Evolutionary conservation across 2,797 vertebrate genomes (phyloP), one percentile per base, ranked within the genome.

Genomic region (Tympanoctomys barrerae): DNA sequence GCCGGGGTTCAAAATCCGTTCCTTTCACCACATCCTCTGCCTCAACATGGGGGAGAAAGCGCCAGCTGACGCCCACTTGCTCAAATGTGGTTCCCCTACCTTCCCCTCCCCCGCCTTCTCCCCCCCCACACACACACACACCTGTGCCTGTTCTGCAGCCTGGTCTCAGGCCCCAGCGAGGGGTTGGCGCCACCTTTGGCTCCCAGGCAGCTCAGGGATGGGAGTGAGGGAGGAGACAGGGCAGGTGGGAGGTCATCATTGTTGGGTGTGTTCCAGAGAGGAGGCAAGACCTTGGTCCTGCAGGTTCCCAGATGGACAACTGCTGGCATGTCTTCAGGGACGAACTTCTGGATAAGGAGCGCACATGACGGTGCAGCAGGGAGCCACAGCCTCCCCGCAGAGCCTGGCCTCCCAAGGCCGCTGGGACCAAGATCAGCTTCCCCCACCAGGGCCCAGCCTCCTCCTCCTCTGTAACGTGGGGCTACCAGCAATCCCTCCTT

Each of bases 351-450:
- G 68, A 86, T 31, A 54, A 18, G 18, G 54, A 88, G 62, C 62
- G 66, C 5, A 0, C 4, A 0, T 2, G 28, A 13, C 13, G 73
- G 19, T 10, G 11, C 12, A 2, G 42, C 36, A 62, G 57, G 13
- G 36, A 36, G 28, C 42, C 68, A 39, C 39, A 2, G 46, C 61
- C 49, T 7, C 36, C 36, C 14, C 75, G 61, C 9, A 64, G 75
- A 90, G 11, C 39, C 73, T 42, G 78, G 52, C 39, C 36, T 82
- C 64, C 4, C 2, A 2, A 4, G 10, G 73, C 16, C 54, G 21
- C 39, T n/a, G 73, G 24, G 57, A 7, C 46, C 33, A 54, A 11
- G 52, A 16, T 54, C 52, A 54, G 22, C 54, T 28, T 61, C n/a
- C 62, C 61, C 46, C 49, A 18, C 64, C 62, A 11, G 1, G 28